phyloP scores from a whole-genome alignment of 2,113 vertebrate species.

The Cyanoderma ruficeps region DNA sequence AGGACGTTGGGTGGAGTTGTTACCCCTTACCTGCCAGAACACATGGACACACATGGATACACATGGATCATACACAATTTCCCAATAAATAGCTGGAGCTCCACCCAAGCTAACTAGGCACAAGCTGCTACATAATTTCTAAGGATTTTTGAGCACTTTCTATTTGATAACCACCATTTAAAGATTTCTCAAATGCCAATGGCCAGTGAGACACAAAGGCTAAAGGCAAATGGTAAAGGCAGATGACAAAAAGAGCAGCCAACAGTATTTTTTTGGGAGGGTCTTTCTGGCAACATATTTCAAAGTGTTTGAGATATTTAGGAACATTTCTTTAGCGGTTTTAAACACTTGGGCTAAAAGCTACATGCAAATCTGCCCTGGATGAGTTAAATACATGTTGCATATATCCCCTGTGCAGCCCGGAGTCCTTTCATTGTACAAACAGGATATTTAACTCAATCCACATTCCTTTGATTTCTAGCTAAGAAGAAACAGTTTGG shows the following conservation, averaged over 20 bases:
- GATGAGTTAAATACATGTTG: background rate
- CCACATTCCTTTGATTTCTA: background rate
- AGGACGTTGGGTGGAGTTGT: background rate
- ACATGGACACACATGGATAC: no score
- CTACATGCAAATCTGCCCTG: background rate
- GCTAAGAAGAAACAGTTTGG: background rate
- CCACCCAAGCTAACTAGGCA: background rate
- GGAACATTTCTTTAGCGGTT: background rate
- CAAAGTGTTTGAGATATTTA: background rate
- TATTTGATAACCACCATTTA: background rate
- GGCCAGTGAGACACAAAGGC: background rate
- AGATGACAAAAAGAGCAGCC: background rate
- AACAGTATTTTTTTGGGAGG: background rate
- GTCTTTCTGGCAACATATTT: background rate
- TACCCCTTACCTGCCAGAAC: background rate
- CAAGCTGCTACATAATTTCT: background rate
- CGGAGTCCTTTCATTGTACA: background rate
- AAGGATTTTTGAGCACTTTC: background rate
- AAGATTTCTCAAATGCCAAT: background rate
- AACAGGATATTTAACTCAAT: background rate
- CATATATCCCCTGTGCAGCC: background rate
- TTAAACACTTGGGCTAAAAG: background rate
- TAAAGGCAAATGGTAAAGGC: background rate
- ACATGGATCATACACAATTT: background rate
- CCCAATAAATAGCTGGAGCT: background rate